Evolutionary conservation across 2,888 invertebrate species (phyloP).

Genomic region (Belgica antarctica): DNA sequence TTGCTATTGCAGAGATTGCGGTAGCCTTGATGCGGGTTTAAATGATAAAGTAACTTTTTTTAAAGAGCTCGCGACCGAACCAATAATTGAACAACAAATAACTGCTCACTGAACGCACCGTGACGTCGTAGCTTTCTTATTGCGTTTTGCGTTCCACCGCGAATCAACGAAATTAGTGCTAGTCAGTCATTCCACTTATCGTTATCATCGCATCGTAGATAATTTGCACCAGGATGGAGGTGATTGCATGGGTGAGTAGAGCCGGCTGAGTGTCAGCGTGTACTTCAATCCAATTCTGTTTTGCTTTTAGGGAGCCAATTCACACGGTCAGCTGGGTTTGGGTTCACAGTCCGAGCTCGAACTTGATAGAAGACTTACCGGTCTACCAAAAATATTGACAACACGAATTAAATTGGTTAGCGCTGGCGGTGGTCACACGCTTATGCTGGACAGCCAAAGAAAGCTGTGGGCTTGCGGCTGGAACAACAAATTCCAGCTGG

Average conservation of each 20-base stretch:
- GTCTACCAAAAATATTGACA: slow-evolving; percentile 58
- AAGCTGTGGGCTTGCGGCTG: slow-evolving; percentile 73
- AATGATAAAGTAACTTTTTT: slow-evolving; percentile 8
- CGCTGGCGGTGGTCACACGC: slow-evolving; percentile 76
- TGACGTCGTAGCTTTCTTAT: too few species aligned
- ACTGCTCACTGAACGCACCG: too few species aligned
- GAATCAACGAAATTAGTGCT: too few species aligned
- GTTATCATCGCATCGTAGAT: too few species aligned
- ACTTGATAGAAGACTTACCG: slow-evolving; percentile 48
- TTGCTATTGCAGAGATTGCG: background rate
- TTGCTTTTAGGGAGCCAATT: slow-evolving; percentile 73
- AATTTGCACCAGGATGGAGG: too few species aligned
- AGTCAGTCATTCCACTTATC: too few species aligned
- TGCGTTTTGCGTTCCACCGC: background rate
- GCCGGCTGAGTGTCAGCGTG: background rate
- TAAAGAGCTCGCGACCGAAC: background rate
- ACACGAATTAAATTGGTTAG: slow-evolving; percentile 56
- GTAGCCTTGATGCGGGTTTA: background rate
- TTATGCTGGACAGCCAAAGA: slow-evolving; percentile 67
- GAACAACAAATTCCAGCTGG: slow-evolving; percentile 74
- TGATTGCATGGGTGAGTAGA: slow-evolving; percentile 25
- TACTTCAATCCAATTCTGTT: too few species aligned
- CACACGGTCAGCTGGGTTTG: slow-evolving; percentile 76
- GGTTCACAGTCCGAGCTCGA: slow-evolving; percentile 65
- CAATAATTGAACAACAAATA: slow-evolving; percentile 7